Conservation (phyloP, 1,140 invertebrate species). For the Drosophila ananassae region DNA sequence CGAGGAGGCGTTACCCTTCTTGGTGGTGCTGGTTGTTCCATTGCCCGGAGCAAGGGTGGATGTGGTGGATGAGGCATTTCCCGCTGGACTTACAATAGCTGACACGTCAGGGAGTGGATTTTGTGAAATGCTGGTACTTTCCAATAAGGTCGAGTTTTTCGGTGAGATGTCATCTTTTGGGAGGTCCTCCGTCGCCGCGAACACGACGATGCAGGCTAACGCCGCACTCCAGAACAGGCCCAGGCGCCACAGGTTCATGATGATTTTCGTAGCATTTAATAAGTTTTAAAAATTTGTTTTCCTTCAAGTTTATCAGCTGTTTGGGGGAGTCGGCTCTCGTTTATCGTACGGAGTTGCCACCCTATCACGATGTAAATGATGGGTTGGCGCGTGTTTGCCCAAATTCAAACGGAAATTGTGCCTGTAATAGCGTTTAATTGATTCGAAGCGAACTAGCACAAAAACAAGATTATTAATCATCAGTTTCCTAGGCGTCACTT, state of each 20-base stretch:
- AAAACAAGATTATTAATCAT: slow-evolving; percentile 32
- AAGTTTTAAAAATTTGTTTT: slow-evolving; percentile 29
- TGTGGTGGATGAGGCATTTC: neutral
- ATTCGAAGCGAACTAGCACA: slow-evolving; percentile 21
- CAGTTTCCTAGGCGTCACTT: slow-evolving; percentile 3
- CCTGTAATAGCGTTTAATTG: slow-evolving; percentile 43
- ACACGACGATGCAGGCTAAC: neutral
- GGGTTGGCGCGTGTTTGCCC: neutral
- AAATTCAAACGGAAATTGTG: slow-evolving; percentile 42
- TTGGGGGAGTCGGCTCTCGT: slow-evolving; percentile 14
- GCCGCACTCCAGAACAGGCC: slow-evolving; percentile 17
- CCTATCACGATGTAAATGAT: neutral
- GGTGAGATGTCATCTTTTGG: neutral
- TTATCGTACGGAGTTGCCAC: slow-evolving; percentile 27
- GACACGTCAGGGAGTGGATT: slow-evolving; percentile 1
- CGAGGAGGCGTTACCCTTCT: slow-evolving; percentile 42
- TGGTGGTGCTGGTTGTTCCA: slow-evolving; percentile 13
- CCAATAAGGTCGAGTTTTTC: slow-evolving; percentile 1
- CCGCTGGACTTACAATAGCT: neutral
- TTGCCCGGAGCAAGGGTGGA: slow-evolving; percentile 7
- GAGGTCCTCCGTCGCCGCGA: neutral
- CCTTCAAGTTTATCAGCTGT: slow-evolving; percentile 18
- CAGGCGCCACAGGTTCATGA: slow-evolving; percentile 15
- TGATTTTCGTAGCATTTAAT: slow-evolving; percentile 22
- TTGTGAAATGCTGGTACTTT: neutral